Evolutionary conservation across 1,140 invertebrate species (phyloP), one percentile per base, ranked within the genome.

Genomic region (Drosophila persimilis): DNA sequence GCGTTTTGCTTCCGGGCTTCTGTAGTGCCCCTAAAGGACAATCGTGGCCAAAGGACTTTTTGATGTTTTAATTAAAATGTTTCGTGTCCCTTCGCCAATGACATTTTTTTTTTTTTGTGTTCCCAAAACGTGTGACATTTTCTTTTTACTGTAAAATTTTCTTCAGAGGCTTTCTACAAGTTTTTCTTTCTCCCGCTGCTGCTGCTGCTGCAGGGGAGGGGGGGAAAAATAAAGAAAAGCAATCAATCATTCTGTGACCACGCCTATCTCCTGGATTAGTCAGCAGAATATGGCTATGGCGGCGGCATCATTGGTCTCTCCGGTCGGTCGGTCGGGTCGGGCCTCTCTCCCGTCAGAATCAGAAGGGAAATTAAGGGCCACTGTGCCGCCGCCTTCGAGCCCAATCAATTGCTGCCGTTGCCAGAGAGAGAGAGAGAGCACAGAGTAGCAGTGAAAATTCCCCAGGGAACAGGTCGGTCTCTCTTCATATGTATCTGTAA

Each of bases 211-310:
- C 35, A 39, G 35, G 11, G 35, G 2, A 4, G 11, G 11, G 35
- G 11, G 35, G 35, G 11, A 4, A 5, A 39, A 39, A 39, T 13
- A 88, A 74, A 75, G 77, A 85, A 81, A 77, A 86, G 88, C 69
- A 90, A 90, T 90, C 89, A 90, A 90, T 90, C 89, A 90, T 90
- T 84, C 53, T 54, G 55, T 39, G 65, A 89, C 89, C 89, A 90
- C 89, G 89, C 89, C 89, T 90, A 89, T 89, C 89, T 90, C 89
- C 80, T 89, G 89, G 77, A 90, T 90, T 90, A 90, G 66, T 90
- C 89, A 90, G 89, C 89, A 90, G 51, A 84, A 88, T 80, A 67
- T 39, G 29, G 46, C 29, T 53, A 80, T 89, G 88, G 83, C 79
- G 80, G 77, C 83, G 83, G 83, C 83, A 86, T 86, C 83, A 86